Evolutionary conservation across 2,888 invertebrate species (phyloP), one percentile per base, ranked within the genome.

Genomic region (Microchrysa polita): DNA sequence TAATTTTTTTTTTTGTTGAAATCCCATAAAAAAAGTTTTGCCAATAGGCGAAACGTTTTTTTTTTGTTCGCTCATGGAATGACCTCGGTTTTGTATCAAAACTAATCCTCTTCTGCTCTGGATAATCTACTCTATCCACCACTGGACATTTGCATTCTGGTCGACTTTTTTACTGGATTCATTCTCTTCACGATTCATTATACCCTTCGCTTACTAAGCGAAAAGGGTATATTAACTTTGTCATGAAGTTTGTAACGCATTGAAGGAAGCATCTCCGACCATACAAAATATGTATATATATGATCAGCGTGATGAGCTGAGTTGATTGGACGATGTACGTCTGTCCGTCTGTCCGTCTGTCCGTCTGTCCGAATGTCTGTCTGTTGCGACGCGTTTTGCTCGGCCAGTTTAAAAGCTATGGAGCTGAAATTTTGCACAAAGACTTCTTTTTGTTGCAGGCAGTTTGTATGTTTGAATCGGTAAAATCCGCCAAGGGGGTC

Each of bases 81-180:
- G 65, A 65, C 48, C 65, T 65, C 23, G 20, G 65, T 48, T 65
- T 65, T 65, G 65, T 65, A 44, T 65, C 34, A 65, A 44, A 65
- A 65, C 65, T 65, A 65, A 65, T 65, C 65, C 44, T 18, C n/a
- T 44, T 48, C 22, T 44, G 42, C 48, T 22, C 44, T 20, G 65
- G 65, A 65, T 65, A 22, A 65, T 48, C 65, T 10, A 48, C 22
- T n/a, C n/a, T 48, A 5, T 18, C 23, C 20, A 7, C 22, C n/a
- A 22, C 44, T 65, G 65, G 44, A 65, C 22, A 65, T 48, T 44
- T 65, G 44, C 48, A 65, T 65, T n/a, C 48, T 16, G 48, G 48
- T 48, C 48, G 65, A 40, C 40, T 40, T 16, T 60, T 40, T 61
- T 40, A 18, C 42, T 9, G 40, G 9, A 40, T n/a, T 40, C 59